Evolutionary conservation across 2,113 vertebrate species (phyloP).

Genomic region (Carettochelys insculpta): DNA sequence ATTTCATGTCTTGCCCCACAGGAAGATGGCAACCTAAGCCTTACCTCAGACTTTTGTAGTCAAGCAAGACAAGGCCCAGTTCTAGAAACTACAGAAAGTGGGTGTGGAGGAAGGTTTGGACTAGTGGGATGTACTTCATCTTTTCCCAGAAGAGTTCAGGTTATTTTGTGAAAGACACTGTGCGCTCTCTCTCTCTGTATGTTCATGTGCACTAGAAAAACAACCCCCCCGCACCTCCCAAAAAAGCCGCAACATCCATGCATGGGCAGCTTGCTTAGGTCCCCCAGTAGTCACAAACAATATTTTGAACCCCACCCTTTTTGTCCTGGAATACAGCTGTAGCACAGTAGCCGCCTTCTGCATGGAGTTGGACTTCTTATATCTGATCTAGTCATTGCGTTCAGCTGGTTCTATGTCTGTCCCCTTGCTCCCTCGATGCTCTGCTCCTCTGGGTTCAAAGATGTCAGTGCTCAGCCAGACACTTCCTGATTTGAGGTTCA

Average conservation of each 20-base stretch:
- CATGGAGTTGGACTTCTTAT: background rate
- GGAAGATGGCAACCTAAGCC: background rate
- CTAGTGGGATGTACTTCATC: background rate
- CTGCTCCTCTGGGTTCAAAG: background rate
- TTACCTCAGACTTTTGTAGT: background rate
- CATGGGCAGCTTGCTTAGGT: background rate
- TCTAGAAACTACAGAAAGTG: background rate
- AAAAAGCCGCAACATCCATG: background rate
- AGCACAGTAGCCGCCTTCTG: background rate
- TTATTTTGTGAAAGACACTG: background rate
- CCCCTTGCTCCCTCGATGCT: background rate
- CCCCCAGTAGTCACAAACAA: background rate
- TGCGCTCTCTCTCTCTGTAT: no score
- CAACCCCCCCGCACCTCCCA: background rate
- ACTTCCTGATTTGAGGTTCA: background rate
- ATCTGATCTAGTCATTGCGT: background rate
- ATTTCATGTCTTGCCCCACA: background rate
- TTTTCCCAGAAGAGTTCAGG: background rate
- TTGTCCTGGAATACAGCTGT: background rate
- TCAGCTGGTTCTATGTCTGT: background rate
- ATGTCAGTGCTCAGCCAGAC: background rate
- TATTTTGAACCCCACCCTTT: fast-evolving
- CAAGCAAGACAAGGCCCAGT: background rate
- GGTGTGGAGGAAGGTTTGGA: no score
- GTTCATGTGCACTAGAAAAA: background rate